A percentile compares a stretch with the other conserved stretches of the same genome.
These are phyloP conservation scores for Vidua macroura DNA, from an alignment of 2,113 vertebrate species.

Conservation along the genomic window DNA sequence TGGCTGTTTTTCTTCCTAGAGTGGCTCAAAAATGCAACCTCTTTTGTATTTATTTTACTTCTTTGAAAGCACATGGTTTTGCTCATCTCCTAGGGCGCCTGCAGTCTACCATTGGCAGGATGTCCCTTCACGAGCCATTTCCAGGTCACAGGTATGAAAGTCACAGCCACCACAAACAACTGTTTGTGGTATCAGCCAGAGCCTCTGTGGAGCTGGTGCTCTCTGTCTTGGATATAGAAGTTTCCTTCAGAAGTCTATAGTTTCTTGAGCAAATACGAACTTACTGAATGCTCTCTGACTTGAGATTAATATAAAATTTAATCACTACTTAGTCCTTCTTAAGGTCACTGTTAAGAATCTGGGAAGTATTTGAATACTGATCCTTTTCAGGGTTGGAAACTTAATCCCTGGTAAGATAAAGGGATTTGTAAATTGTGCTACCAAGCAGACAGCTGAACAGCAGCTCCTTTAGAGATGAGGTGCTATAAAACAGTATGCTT, in stretches of 20 bases:
- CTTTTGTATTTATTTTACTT: neutral
- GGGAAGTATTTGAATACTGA: neutral
- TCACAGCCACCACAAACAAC: neutral
- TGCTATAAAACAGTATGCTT: neutral
- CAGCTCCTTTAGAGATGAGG: neutral
- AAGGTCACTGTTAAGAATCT: neutral
- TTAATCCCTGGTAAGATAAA: neutral
- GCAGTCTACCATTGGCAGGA: neutral
- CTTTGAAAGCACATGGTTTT: neutral
- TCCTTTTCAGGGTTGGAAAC: neutral
- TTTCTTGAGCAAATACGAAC: neutral
- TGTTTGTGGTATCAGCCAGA: neutral
- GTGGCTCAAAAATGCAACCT: neutral
- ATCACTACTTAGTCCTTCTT: neutral
- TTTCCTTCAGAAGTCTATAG: neutral
- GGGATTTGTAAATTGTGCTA: neutral
- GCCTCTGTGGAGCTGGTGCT: neutral
- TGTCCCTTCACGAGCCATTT: neutral
- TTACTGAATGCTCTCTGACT: neutral
- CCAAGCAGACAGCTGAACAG: neutral
- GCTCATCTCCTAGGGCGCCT: neutral
- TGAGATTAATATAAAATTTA: neutral
- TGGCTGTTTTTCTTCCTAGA: neutral
- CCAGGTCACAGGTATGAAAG: fast-evolving
- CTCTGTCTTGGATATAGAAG: neutral